These are phyloP conservation scores for Drosophila santomea DNA, from an alignment of 1,140 invertebrate species.

Conservation along the genomic window DNA sequence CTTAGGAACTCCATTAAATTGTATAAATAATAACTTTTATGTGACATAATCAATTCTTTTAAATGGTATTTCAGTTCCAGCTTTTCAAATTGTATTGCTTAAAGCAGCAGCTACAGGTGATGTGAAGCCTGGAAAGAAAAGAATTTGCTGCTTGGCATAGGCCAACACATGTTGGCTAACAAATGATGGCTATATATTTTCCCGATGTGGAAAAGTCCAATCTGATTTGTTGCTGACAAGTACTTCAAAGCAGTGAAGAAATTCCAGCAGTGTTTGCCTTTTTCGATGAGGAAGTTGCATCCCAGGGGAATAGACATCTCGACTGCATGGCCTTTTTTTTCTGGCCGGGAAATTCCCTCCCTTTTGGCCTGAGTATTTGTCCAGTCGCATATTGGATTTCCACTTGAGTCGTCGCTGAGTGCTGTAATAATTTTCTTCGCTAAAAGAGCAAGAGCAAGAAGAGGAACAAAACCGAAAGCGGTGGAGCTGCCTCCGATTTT, in stretches of 20 bases:
- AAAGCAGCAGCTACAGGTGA: neutral
- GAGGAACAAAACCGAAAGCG: conserved; percentile 47
- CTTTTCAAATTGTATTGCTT: neutral
- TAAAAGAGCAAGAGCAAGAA: neutral
- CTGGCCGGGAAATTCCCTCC: conserved; percentile 18
- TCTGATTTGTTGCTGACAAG: conserved; percentile 49
- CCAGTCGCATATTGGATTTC: conserved; percentile 42
- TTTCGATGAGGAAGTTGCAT: conserved; percentile 31
- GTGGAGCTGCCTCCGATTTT: conserved; percentile 46
- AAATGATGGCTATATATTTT: conserved; percentile 40
- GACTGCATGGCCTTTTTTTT: neutral
- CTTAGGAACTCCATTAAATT: neutral
- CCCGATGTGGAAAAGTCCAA: conserved; percentile 32
- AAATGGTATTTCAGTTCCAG: neutral
- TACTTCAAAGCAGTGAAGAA: conserved; percentile 44
- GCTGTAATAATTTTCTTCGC: conserved; percentile 70
- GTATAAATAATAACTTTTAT: neutral
- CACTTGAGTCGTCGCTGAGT: conserved; percentile 47
- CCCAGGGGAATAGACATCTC: conserved; percentile 12
- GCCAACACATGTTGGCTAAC: neutral
- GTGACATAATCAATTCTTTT: neutral
- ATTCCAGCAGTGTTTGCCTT: conserved; percentile 31
- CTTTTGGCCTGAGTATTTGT: conserved; percentile 36
- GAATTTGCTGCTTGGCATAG: conserved; percentile 1
- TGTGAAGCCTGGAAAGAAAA: neutral